Conservation (phyloP, 2,113 vertebrate species). For the Regulus satrapa region DNA sequence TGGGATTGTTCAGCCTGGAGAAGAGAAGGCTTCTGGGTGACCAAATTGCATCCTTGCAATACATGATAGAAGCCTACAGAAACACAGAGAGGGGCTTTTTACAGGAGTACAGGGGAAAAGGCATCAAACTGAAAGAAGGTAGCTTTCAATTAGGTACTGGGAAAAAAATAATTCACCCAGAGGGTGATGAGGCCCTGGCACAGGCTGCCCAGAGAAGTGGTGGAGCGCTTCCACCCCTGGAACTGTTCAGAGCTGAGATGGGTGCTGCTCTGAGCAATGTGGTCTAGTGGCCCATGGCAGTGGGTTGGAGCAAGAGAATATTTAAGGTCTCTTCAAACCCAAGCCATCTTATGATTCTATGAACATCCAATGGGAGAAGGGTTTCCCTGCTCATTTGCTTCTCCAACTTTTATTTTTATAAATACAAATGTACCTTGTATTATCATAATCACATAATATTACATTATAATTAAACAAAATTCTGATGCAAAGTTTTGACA, state of each 20-base stretch:
- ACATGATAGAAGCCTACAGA: not conserved
- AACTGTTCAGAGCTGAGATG: not conserved
- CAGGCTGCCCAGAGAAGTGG: not conserved
- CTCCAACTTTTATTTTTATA: not conserved
- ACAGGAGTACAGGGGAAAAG: not conserved
- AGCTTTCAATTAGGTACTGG: not conserved
- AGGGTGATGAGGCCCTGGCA: not conserved
- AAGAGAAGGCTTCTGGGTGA: not conserved
- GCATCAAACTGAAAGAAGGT: not conserved
- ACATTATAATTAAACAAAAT: not conserved
- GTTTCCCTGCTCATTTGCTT: not conserved
- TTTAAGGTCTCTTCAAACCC: not conserved
- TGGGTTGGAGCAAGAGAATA: not conserved
- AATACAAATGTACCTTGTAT: not conserved
- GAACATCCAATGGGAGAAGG: not conserved
- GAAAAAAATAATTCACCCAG: too few relatives aligned
- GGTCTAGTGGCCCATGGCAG: not conserved
- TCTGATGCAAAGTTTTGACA: not conserved
- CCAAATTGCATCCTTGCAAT: not conserved
- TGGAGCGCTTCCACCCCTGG: too few relatives aligned
- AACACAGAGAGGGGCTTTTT: not conserved
- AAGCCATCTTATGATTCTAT: not conserved
- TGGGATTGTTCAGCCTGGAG: not conserved
- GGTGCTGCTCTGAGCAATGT: not conserved
- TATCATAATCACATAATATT: not conserved